A percentile compares a stretch with the other conserved stretches of the same genome.
Evolutionary conservation across 2,888 invertebrate species (phyloP).

Genomic region (Tridacna crocea): DNA sequence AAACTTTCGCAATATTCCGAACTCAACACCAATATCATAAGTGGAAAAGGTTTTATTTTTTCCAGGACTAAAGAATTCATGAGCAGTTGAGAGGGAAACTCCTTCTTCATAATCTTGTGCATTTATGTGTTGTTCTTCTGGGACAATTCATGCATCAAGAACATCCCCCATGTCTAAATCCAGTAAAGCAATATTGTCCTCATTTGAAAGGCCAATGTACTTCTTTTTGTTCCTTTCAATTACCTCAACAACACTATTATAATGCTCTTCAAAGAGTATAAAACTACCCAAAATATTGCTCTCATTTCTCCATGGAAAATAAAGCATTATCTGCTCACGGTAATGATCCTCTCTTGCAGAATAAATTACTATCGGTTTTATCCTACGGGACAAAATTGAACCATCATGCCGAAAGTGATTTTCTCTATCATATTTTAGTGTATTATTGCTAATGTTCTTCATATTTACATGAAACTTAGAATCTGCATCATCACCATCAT

Average conservation of each 20-base stretch:
- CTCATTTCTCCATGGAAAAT: constrained; percentile 12
- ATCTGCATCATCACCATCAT: not conserved
- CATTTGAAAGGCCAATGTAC: not conserved
- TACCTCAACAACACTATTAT: not conserved
- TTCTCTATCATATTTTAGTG: constrained; percentile 4
- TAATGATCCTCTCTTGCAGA: constrained; percentile 49
- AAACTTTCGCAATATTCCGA: constrained; percentile 38
- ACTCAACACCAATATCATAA: constrained; percentile 22
- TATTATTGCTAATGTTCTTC: not conserved
- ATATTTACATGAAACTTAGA: not conserved
- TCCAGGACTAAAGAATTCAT: constrained; percentile 13
- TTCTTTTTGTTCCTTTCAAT: not conserved
- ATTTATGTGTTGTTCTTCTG: constrained; percentile 8
- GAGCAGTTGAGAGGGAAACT: not conserved
- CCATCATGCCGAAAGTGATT: not conserved
- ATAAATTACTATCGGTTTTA: not conserved
- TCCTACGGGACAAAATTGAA: too few relatives aligned
- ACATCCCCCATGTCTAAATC: constrained; percentile 18
- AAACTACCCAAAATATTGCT: not conserved
- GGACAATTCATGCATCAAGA: constrained; percentile 32
- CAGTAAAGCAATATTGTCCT: constrained; percentile 31
- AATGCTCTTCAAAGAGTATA: not conserved
- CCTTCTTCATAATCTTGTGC: not conserved
- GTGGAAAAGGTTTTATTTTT: too few relatives aligned
- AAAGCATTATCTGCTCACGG: constrained; percentile 20